Evolutionary conservation across 2,797 vertebrate species (phyloP).

Genomic region (Rhinoraja longicauda): DNA sequence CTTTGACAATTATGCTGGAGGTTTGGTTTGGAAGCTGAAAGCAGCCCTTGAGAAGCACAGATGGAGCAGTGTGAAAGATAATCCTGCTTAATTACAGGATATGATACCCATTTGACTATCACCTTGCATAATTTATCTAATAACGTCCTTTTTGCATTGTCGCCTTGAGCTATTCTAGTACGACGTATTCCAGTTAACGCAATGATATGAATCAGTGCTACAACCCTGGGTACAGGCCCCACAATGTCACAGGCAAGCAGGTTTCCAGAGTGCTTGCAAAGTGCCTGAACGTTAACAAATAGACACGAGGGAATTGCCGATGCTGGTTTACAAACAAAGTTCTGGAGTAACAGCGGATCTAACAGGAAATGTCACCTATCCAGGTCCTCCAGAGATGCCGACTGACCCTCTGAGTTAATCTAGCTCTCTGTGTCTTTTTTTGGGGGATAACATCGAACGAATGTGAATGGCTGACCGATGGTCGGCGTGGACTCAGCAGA

Average conservation of each 20-base stretch:
- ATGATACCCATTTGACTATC: constrained; percentile 13
- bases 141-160: constrained; percentile 8
- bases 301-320: no score
- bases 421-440: no score
- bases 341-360: no score
- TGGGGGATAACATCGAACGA: no score
- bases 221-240: neutral
- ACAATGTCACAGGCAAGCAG: neutral
- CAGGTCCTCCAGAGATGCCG: no score
- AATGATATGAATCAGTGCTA: neutral
- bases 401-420: no score
- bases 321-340: no score
- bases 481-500: no score
- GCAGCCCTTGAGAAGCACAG: neutral
- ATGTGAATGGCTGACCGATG: no score
- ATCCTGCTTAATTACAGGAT: neutral
- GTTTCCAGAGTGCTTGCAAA: neutral
- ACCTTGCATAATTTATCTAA: constrained; percentile 26
- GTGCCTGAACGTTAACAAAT: neutral
- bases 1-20: neutral
- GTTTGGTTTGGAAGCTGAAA: neutral
- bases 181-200: constrained; percentile 8
- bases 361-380: no score
- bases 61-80: neutral
- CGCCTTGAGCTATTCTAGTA: neutral